A percentile compares a stretch with the other conserved stretches of the same genome.
phyloP scores from a whole-genome alignment of 2,113 vertebrate genomes.

The Irena cyanogastra region DNA sequence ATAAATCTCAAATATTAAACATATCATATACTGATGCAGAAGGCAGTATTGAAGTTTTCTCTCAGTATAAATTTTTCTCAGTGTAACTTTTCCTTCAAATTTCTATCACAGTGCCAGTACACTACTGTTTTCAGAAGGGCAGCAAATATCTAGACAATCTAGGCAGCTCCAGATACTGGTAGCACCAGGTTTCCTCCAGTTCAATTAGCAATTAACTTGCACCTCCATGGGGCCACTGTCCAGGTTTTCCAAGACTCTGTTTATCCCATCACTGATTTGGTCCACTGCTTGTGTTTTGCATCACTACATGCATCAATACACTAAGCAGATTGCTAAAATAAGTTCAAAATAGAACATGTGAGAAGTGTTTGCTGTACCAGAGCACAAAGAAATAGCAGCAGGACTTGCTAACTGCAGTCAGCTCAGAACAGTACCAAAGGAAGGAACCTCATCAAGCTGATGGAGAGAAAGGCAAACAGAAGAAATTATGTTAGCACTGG shows the following conservation, averaged over 20 bases:
- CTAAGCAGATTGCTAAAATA: not conserved
- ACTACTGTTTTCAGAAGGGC: not conserved
- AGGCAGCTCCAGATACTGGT: not conserved
- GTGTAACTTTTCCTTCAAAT: not conserved
- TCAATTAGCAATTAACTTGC: not conserved
- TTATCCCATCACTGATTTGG: not conserved
- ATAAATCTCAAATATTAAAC: not conserved
- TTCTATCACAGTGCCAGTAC: not conserved
- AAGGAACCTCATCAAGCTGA: not conserved
- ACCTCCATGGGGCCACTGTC: not conserved
- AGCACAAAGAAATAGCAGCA: not conserved
- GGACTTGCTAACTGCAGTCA: not conserved
- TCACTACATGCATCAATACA: not conserved
- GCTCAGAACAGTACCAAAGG: not conserved
- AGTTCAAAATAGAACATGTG: not conserved
- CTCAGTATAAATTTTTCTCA: not conserved
- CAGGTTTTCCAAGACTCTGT: not conserved
- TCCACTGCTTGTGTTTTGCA: not conserved
- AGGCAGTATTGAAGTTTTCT: not conserved
- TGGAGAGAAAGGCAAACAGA: not conserved
- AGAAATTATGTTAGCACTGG: not conserved
- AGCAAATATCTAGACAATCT: not conserved
- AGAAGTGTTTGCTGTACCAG: not conserved
- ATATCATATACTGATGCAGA: not conserved
- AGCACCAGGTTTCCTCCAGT: not conserved